phyloP scores from a whole-genome alignment of 2,113 vertebrate species.

The Bettongia penicillata region DNA sequence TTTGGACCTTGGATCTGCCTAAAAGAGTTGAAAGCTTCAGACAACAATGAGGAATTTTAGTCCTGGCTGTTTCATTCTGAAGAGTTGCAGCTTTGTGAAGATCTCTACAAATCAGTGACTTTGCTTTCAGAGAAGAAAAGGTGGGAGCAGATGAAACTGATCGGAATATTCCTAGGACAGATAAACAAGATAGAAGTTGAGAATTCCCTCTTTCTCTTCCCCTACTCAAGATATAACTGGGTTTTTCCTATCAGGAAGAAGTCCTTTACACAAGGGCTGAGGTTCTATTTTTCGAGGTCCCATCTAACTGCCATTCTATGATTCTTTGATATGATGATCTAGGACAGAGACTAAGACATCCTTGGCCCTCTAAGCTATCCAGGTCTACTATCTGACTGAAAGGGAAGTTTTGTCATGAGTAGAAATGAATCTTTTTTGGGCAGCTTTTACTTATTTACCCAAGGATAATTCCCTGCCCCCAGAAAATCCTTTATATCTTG shows the following conservation, averaged over 20 bases:
- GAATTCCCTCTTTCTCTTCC: not conserved
- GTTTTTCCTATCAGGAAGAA: not conserved
- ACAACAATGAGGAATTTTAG: not conserved
- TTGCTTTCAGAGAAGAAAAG: not conserved
- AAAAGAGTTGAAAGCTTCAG: not conserved
- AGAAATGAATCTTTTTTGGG: not conserved
- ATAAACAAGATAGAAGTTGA: not conserved
- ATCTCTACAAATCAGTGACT: not conserved
- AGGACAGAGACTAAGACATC: not conserved
- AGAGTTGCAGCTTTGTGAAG: not conserved
- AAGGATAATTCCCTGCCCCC: not conserved
- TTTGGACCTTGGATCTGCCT: not conserved
- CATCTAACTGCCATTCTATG: not conserved
- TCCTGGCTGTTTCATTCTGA: not conserved
- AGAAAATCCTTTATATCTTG: not conserved
- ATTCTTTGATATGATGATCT: not conserved
- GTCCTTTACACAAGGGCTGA: not conserved
- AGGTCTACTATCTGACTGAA: not conserved
- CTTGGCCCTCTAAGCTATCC: not conserved
- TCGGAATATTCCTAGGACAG: not conserved
- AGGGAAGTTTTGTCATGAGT: not conserved
- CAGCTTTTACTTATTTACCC: not conserved
- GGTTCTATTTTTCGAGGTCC: not conserved
- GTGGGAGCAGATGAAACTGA: not conserved
- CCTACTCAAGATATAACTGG: not conserved